Conservation (phyloP, 2,888 invertebrate genomes). For the Pristionchus maxplancki region DNA sequence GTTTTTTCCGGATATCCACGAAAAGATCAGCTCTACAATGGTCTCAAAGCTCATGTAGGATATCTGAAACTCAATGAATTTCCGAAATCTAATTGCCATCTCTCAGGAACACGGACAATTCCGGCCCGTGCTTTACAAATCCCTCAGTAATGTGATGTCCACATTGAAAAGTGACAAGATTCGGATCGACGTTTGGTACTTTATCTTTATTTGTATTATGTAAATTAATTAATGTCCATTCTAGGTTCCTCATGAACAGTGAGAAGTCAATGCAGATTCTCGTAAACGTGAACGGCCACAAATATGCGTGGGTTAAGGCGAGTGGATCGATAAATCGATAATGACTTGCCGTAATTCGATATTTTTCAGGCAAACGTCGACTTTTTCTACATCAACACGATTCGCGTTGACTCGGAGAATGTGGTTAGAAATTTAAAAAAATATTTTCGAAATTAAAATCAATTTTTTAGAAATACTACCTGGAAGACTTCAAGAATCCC, state of each 20-base stretch:
- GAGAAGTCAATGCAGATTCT: background rate
- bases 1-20: too few relatives aligned
- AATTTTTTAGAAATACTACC: background rate
- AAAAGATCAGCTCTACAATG: too few relatives aligned
- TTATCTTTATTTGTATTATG: too few relatives aligned
- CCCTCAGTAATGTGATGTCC: background rate
- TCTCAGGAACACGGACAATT: background rate
- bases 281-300: background rate
- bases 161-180: background rate
- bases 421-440: background rate
- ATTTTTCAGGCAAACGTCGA: background rate
- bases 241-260: background rate
- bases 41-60: background rate
- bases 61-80: too few relatives aligned
- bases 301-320: background rate
- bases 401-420: background rate
- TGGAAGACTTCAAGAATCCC: background rate
- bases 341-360: background rate
- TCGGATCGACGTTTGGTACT: constrained; percentile 5
- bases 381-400: background rate
- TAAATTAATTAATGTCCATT: background rate
- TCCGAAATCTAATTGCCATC: too few relatives aligned
- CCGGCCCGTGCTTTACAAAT: background rate
- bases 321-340: background rate
- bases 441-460: background rate